These are phyloP conservation scores for Mobula hypostoma DNA, from an alignment of 2,113 vertebrate genomes.

Conservation along the genomic window DNA sequence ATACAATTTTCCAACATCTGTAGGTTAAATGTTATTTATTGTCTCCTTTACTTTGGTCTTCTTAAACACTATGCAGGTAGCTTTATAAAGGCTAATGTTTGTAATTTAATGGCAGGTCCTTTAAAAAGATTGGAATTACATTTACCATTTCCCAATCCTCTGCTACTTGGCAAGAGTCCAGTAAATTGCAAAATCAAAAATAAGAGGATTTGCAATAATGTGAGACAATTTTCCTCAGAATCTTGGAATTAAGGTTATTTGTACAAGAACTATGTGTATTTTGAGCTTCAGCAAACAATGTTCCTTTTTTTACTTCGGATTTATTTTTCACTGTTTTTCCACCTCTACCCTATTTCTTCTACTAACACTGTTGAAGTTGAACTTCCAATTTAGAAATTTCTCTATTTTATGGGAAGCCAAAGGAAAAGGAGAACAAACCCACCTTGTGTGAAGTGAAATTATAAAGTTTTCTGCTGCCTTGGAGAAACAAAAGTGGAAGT, in stretches of 20 bases:
- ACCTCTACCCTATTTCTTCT: neutral
- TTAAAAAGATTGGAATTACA: neutral
- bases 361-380: neutral
- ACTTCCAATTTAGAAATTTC: neutral
- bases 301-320: neutral
- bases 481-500: too few relatives aligned
- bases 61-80: neutral
- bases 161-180: neutral
- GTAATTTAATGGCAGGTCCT: neutral
- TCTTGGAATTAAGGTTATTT: neutral
- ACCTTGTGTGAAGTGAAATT: neutral
- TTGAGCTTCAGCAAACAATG: neutral
- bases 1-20: too few relatives aligned
- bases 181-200: neutral
- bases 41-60: neutral
- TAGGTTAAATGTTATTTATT: too few relatives aligned
- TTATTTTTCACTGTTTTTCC: neutral
- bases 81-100: neutral
- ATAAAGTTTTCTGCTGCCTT: neutral
- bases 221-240: neutral
- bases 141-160: neutral
- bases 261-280: neutral
- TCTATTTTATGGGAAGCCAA: neutral
- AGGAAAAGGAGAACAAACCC: neutral
- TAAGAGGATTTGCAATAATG: neutral